Base-by-base conservation (phyloP, 2,113 vertebrate genomes). In the Nerophis ophidion region DNA sequence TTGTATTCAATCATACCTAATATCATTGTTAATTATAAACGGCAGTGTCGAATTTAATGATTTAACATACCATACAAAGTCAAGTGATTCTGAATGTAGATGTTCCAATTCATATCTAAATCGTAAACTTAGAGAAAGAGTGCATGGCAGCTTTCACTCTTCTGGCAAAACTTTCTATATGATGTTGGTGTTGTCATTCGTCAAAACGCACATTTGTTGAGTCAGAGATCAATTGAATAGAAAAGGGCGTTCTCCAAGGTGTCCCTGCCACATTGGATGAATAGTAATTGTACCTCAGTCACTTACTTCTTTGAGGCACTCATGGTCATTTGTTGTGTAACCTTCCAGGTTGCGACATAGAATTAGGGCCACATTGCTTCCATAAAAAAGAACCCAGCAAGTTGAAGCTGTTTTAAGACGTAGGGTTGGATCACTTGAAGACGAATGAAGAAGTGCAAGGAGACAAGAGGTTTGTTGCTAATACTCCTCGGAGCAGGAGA, bases 381-480 rank as follows among this genome's bases (percentile, higher is more conserved):
- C 65, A 67, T 67, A 61, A 66, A 75, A 26, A 66, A 57, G 77
- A 79, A 75, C 78, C 72, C 77, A 74, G 81, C 81, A 83, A 75
- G 72, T 44, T 77, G 66, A 63, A 66, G 72, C 87, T 81, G 90
- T 85, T 83, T 84, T 90, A 89, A 84, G 90, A 91, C 89, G 91
- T 89, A 92, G 91, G 92, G 92, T 90, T 88, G 91, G 91, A 87
- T 85, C 82, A 83, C 81, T 72, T 66, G 74, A 73, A 81, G 85
- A 86, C 65, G 86, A 83, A 88, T 89, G 87, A 88, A 88, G 84
- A 88, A 90, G 89, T 87, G 87, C 80, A 82, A 89, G 85, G 84
- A 88, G 86, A 89, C 84, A 87, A 26, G 87, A 88, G 86, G 84
- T 90, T 89, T 89, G 84, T 89, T 89, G 89, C 87, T 91, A 90